A percentile compares a stretch with the other conserved stretches of the same genome.
These are phyloP conservation scores for Catotricha subobsoleta DNA, from an alignment of 2,888 invertebrate genomes.

Conservation along the genomic window DNA sequence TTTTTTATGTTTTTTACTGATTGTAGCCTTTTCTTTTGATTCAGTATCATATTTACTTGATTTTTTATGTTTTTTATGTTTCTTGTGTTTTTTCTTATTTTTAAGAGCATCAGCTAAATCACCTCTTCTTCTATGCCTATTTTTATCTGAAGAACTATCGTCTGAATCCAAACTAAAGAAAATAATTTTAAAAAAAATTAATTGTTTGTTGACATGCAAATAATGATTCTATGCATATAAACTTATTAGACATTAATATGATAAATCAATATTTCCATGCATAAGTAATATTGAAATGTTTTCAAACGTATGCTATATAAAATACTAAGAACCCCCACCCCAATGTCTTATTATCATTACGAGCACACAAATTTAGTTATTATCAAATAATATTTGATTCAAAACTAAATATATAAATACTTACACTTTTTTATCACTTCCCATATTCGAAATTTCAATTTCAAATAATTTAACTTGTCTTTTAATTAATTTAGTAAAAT, in stretches of 20 bases:
- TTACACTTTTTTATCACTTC: slow-evolving; percentile 8
- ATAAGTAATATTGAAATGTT: too few relatives aligned
- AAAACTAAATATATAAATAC: background rate
- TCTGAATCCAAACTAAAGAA: slow-evolving; percentile 20
- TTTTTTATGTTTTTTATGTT: slow-evolving; percentile 52
- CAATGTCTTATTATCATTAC: too few relatives aligned
- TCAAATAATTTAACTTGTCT: too few relatives aligned
- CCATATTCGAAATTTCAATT: slow-evolving; percentile 7
- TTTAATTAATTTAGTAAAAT: background rate
- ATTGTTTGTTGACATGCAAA: background rate
- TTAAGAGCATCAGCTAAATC: slow-evolving; percentile 21
- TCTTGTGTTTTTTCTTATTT: slow-evolving; percentile 35
- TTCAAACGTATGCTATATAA: too few relatives aligned
- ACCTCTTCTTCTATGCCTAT: background rate
- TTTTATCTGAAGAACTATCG: slow-evolving; percentile 11
- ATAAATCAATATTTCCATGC: too few relatives aligned
- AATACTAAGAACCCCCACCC: too few relatives aligned
- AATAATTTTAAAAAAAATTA: slow-evolving; percentile 3
- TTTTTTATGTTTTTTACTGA: slow-evolving; percentile 41
- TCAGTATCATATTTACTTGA: slow-evolving; percentile 35
- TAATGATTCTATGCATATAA: background rate
- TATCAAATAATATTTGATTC: background rate
- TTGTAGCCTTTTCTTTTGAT: slow-evolving; percentile 26
- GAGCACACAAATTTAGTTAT: background rate
- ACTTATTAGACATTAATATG: background rate